Base-by-base conservation (phyloP, 2,113 vertebrate species). In the Anhinga anhinga region DNA sequence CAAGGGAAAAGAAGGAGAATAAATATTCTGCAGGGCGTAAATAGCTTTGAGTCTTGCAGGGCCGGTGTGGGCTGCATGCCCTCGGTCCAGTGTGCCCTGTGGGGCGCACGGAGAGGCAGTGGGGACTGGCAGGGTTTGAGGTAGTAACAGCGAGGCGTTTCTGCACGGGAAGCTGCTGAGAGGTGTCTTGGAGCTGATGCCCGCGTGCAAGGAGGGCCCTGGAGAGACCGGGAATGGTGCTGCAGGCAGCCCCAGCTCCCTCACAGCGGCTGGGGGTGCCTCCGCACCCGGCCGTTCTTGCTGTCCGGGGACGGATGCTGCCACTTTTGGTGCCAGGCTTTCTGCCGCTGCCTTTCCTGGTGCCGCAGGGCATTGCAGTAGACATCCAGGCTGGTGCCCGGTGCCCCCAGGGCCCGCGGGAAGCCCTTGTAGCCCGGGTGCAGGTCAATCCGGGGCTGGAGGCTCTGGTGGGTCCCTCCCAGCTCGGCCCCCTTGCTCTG, bases 361-460 rank as follows among this genome's bases (percentile, higher is more conserved):
- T 97, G 98, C 98, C 98, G 98, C 90, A 99, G 97, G 80, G 98
- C 98, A 25, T 98, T 98, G 70, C 99, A 99, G 95, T 99, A 98
- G 81, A 98, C 95, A 2, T 98, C 98, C 67, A 98, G 91, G 34
- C 93, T 98, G 95, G 97, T 93, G n/a, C 98, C 96, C 3, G 96
- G 96, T 32, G 94, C 44, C 14, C 97, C 98, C 74, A 96, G 88
- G 49, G 96, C 84, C 40, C 98, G 95, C 7, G 98, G 97, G 32
- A 96, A 94, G 77, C 98, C 98, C 82, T 98, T 99, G 98, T 97
- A 98, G 96, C 92, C 98, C 2, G 73, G 77, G 11, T 94, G 87
- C 17, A 78, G 89, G 61, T 97, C 96, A 29, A 9, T 76, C 6
- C 77, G 62, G 19, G 96, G 10, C 70, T 27, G 27, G 26, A 58